Base-by-base conservation (phyloP, 2,113 vertebrate species). In the Crotalus viridis region DNA sequence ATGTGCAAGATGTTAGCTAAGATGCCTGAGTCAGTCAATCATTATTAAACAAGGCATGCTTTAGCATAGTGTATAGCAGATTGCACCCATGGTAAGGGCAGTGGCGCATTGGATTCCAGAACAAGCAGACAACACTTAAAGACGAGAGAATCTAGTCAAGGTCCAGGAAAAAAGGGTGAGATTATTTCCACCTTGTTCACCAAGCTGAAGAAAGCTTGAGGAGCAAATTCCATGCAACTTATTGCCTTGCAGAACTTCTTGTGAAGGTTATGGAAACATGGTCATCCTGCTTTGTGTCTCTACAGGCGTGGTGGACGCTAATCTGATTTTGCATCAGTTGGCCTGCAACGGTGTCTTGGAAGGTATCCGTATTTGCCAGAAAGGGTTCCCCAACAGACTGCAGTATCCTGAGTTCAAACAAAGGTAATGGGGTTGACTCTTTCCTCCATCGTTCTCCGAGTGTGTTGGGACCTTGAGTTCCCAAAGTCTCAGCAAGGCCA, bases 381-480 rank as follows among this genome's bases (percentile, higher is more conserved):
- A 97, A 92, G 96, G 96, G 3, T 97, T 96, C 91, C 97, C 96
- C 28, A 96, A 96, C 92, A 95, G 97, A 52, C 85, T 95, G 74
- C 96, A 95, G 87, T 96, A 95, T 33, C 90, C 95, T 10, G 96
- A 96, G 92, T 97, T 97, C 91, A 97, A 96, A 89, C 95, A 97
- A 91, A 95, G 96, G 96, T 95, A 43, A 94, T 10, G 4, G 0
- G 74, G 19, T 59, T 7, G 19, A 0, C 2, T 24, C 22, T 43
- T 39, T 88, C 85, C 91, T 90, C 33, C 39, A 15, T 22, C 19
- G 10, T 43, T 39, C 55, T 56, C 55, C 17, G 5, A 33, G 69
- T 43, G 33, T 21, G 7, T 81, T 81, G 74, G 17, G 74, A 39
- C 15, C 69, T 74, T 74, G 64, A 33, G 0, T 7, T 81, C 74